phyloP scores from a whole-genome alignment of 2,113 vertebrate genomes.

The Eublepharis macularius region DNA sequence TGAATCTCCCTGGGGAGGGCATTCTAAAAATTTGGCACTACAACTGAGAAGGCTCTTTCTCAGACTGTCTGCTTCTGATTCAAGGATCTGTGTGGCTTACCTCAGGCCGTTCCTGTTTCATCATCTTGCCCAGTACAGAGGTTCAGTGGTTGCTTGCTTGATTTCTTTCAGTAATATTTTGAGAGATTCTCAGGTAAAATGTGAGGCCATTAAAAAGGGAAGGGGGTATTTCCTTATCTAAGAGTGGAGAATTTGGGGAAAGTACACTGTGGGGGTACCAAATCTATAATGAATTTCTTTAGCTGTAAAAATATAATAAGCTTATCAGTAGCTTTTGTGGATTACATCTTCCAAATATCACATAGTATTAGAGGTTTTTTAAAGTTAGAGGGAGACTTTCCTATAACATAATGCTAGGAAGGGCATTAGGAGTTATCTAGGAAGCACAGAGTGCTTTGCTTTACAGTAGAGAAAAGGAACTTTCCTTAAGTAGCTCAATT shows the following conservation, averaged over 20 bases:
- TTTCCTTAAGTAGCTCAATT: fast-evolving
- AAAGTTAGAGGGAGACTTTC: no score
- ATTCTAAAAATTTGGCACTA: no score
- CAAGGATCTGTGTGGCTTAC: neutral
- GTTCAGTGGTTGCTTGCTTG: neutral
- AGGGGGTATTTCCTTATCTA: neutral
- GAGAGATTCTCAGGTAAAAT: neutral
- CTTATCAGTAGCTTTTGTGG: neutral
- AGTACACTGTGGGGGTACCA: neutral
- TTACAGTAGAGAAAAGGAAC: constrained; percentile 3
- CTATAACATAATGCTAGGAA: neutral
- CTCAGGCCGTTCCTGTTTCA: neutral
- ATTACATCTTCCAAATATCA: no score
- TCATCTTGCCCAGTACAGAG: neutral
- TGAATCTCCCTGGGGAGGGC: no score
- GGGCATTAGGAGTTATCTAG: neutral
- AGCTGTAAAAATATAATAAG: neutral
- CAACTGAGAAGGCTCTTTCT: no score
- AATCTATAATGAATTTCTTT: neutral
- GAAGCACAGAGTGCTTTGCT: neutral
- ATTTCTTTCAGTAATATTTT: neutral
- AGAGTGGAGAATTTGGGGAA: neutral
- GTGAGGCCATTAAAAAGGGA: neutral
- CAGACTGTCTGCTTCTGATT: neutral
- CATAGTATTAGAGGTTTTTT: no score